Percentiles rank a stretch among this genome's conserved stretches.
Evolutionary conservation across 2,797 vertebrate genomes (phyloP).

Genomic region (Takifugu rubripes): DNA sequence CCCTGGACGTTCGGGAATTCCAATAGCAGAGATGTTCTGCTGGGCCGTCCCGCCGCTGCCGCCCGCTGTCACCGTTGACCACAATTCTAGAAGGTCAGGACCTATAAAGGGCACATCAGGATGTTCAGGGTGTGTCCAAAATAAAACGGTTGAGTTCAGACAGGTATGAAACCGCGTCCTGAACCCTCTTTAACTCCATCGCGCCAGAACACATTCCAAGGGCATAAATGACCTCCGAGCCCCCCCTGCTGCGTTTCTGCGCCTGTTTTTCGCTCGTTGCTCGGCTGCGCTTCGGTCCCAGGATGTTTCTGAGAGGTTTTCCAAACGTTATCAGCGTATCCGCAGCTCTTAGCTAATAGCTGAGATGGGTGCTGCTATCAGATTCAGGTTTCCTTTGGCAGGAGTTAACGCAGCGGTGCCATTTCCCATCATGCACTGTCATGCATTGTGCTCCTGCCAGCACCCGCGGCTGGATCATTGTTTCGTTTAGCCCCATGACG

Average conservation of each 20-base stretch:
- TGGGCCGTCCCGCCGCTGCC: background rate
- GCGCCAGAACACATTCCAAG: too few relatives aligned
- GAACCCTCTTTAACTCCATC: conserved; percentile 23
- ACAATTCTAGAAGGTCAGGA: conserved; percentile 1
- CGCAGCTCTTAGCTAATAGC: conserved; percentile 72
- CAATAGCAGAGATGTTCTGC: background rate
- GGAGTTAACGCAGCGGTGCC: conserved; percentile 62
- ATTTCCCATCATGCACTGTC: conserved; percentile 61
- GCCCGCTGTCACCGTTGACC: background rate
- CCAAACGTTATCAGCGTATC: conserved; percentile 54
- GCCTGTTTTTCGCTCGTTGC: background rate
- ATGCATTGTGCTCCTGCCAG: conserved; percentile 63
- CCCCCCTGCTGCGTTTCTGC: background rate
- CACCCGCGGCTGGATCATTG: conserved; percentile 26
- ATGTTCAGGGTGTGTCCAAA: conserved; percentile 39
- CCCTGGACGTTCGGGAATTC: too few relatives aligned
- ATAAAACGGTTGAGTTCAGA: conserved; percentile 26
- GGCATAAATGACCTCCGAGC: too few relatives aligned
- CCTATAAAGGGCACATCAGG: background rate
- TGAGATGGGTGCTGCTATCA: conserved; percentile 54
- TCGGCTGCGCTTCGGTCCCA: conserved; percentile 7
- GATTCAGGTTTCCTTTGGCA: conserved; percentile 41
- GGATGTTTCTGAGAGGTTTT: conserved; percentile 22
- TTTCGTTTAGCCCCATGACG: conserved; percentile 7
- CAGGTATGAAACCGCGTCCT: conserved; percentile 33